These are phyloP conservation scores for Drosophila quadrilineata DNA, from an alignment of 1,140 invertebrate genomes.

Conservation along the genomic window DNA sequence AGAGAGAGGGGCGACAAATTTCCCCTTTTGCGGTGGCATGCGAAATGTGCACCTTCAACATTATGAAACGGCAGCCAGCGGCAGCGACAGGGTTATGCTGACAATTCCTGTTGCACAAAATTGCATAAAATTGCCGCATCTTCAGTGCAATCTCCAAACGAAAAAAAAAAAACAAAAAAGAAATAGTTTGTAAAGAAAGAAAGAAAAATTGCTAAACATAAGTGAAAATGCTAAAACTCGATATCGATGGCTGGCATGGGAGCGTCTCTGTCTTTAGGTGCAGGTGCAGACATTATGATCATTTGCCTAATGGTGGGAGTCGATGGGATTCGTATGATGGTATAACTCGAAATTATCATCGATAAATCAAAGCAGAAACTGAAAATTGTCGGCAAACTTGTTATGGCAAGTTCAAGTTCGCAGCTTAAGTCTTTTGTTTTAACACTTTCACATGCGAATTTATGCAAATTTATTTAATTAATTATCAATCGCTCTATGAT, in stretches of 20 bases:
- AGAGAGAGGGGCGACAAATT: slow-evolving; percentile 35
- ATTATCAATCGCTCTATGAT: slow-evolving; percentile 15
- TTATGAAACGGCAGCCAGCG: slow-evolving; percentile 63
- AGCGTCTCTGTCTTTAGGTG: slow-evolving; percentile 44
- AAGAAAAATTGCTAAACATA: slow-evolving; percentile 3
- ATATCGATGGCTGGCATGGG: slow-evolving; percentile 48
- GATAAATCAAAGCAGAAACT: slow-evolving; percentile 27
- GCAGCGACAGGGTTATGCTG: slow-evolving; percentile 28
- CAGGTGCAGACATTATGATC: slow-evolving; percentile 47
- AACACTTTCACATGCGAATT: slow-evolving; percentile 27
- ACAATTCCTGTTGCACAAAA: slow-evolving; percentile 58
- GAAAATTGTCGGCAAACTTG: too few species aligned
- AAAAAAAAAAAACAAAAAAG: too few species aligned
- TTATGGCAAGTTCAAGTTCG: slow-evolving; percentile 47
- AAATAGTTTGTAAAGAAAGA: too few species aligned
- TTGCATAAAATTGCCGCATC: slow-evolving; percentile 70
- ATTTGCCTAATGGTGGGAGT: slow-evolving; percentile 51
- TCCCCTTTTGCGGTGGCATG: slow-evolving; percentile 59
- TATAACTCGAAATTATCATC: background rate
- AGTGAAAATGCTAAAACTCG: slow-evolving; percentile 44
- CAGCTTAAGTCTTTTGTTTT: slow-evolving; percentile 33
- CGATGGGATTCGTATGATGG: slow-evolving; percentile 11
- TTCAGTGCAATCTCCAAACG: slow-evolving; percentile 46
- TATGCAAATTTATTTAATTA: slow-evolving; percentile 37
- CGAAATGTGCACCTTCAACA: slow-evolving; percentile 39